Evolutionary conservation across 1,140 invertebrate genomes (phyloP), one percentile per base, ranked within the genome.

Genomic region (Drosophila rufa): DNA sequence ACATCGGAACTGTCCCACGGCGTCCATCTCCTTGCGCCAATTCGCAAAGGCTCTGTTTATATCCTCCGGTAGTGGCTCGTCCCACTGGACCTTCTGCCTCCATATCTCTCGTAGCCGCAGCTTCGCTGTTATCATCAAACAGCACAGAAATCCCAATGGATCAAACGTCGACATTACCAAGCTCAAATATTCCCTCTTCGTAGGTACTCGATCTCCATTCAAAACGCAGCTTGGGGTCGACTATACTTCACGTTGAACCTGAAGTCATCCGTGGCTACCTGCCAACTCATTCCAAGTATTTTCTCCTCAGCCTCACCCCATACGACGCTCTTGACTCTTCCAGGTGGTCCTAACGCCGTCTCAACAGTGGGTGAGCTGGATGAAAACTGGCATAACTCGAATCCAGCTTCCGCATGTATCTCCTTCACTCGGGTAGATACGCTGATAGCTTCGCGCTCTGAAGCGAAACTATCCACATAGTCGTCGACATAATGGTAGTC

Each of bases 331-430:
- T 30, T 30, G 30, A 30, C 30, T 30, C 30, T 7, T 30, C 8
- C 30, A 8, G 30, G 51, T 27, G 25, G 58, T 27, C 33, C 33
- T 17, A 47, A n/a, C 8, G 19, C 59, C 11, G 30, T 33, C 11
- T 43, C 40, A 22, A 61, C 59, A 61, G 14, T 22, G 14, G 45
- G 22, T 40, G 47, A 57, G 19, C 51, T 66, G 27, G 40, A 36
- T 33, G 19, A 17, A 42, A 62, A 51, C 15, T 51, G 46, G 33
- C 47, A 62, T 36, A 51, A 15, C 4, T 55, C 38, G 1, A 43
- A 43, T 14, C 36, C 36, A 38, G 36, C 36, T 11, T 17, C 8
- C 3, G 7, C 42, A 11, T 43, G 42, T 17, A 43, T 43, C 42
- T 43, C 42, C 42, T 43, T 17, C 6, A 43, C n/a, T 17, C n/a